These are phyloP conservation scores for Bergia sp. DNA, from an alignment of 92 coral and sea anemone genomes.

Conservation along the genomic window DNA sequence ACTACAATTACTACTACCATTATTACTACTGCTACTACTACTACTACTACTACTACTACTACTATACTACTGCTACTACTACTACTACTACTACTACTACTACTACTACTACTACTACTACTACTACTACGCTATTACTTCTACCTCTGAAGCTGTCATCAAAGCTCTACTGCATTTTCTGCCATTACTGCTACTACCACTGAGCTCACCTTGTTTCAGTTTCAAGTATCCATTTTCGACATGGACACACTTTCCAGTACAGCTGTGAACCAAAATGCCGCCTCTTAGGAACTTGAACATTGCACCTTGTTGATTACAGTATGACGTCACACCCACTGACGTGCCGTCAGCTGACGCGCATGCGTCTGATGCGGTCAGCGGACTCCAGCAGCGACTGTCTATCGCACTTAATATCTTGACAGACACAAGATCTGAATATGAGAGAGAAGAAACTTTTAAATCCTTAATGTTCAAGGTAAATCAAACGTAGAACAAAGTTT, in stretches of 20 bases:
- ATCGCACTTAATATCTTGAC: conserved; percentile 57
- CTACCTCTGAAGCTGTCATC: not conserved
- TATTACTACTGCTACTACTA: too few relatives aligned
- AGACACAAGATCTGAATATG: conserved; percentile 68
- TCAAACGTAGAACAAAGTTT: too few relatives aligned
- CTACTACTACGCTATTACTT: not conserved
- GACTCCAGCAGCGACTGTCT: conserved; percentile 84
- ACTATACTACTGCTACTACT: not conserved
- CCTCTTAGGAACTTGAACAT: conserved; percentile 75
- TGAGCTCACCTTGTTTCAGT: conserved; percentile 28
- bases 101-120: not conserved
- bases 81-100: not conserved
- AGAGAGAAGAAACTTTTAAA: not conserved
- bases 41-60: not conserved
- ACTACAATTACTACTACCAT: too few relatives aligned
- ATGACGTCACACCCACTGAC: conserved; percentile 55
- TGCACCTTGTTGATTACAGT: conserved; percentile 72
- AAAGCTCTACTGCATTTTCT: too few relatives aligned
- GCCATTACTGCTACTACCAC: not conserved
- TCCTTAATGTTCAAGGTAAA: too few relatives aligned
- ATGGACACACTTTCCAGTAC: conserved; percentile 77
- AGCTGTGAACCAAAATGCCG: conserved; percentile 69
- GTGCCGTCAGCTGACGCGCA: conserved; percentile 66
- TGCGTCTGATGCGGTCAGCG: conserved; percentile 59
- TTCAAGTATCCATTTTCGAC: conserved; percentile 42